Evolutionary conservation across 2,797 vertebrate species (phyloP).

Genomic region (Erithacus rubecula): DNA sequence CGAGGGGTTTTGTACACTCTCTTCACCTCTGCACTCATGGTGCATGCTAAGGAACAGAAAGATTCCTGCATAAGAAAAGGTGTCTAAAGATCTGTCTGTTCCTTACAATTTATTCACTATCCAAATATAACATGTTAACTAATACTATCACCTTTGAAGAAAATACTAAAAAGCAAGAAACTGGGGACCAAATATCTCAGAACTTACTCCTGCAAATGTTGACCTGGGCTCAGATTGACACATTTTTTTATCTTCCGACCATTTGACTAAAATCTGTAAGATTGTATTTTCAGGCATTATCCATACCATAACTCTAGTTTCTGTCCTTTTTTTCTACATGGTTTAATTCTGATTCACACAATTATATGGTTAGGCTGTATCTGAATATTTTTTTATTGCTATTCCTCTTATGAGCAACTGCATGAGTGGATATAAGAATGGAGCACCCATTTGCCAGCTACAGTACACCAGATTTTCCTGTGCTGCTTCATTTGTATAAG

Average conservation of each 20-base stretch:
- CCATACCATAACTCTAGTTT: neutral
- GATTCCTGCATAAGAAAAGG: neutral
- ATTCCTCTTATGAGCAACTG: neutral
- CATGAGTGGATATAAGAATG: neutral
- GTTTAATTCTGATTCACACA: neutral
- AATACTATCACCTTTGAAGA: neutral
- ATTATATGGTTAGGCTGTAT: neutral
- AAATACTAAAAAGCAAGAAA: neutral
- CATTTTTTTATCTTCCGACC: neutral
- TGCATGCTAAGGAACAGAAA: neutral
- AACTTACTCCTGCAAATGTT: neutral
- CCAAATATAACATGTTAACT: neutral
- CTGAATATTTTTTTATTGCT: neutral
- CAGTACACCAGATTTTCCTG: neutral
- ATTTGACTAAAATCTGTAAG: neutral
- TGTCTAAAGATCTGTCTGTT: neutral
- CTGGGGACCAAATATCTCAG: neutral
- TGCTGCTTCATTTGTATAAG: neutral
- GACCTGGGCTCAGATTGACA: neutral
- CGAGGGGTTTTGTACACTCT: neutral
- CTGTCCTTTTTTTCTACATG: neutral
- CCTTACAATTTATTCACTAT: neutral
- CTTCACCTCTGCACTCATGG: fast-evolving
- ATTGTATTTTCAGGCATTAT: neutral
- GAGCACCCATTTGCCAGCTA: neutral